Evolutionary conservation across 2,797 vertebrate genomes (phyloP).

Genomic region (Catharus ustulatus): DNA sequence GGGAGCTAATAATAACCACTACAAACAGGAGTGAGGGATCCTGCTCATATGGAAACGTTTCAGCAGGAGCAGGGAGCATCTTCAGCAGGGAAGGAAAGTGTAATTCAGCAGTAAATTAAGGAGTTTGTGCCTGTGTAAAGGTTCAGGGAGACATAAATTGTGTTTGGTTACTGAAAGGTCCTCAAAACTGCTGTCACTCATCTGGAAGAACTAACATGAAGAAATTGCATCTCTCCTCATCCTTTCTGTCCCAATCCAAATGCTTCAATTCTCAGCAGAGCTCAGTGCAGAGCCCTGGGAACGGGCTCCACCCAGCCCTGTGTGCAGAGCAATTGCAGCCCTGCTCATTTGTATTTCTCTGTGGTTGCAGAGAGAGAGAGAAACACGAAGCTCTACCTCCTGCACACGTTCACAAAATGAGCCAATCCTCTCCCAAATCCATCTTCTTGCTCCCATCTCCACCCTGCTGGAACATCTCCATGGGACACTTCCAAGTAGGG

Average conservation of each 20-base stretch:
- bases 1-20: slow-evolving; percentile 4
- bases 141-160: background rate
- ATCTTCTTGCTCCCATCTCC: slow-evolving; percentile 14
- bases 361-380: background rate
- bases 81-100: background rate
- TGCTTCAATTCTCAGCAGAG: background rate
- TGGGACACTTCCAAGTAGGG: slow-evolving; percentile 71
- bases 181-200: background rate
- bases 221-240: background rate
- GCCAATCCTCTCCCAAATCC: slow-evolving; percentile 31
- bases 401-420: slow-evolving; percentile 14
- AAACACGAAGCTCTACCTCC: slow-evolving; percentile 33
- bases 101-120: background rate
- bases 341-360: background rate
- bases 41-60: background rate
- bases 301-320: slow-evolving; percentile 42
- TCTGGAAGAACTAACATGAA: background rate
- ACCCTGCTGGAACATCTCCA: slow-evolving; percentile 40
- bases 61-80: background rate
- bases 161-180: background rate
- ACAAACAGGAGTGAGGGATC: slow-evolving; percentile 15
- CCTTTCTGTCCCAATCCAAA: slow-evolving; percentile 5
- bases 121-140: background rate
- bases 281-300: background rate
- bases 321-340: slow-evolving; percentile 24